These are phyloP conservation scores for Archivesica marissinica DNA, from an alignment of 1,140 invertebrate genomes.

Conservation along the genomic window DNA sequence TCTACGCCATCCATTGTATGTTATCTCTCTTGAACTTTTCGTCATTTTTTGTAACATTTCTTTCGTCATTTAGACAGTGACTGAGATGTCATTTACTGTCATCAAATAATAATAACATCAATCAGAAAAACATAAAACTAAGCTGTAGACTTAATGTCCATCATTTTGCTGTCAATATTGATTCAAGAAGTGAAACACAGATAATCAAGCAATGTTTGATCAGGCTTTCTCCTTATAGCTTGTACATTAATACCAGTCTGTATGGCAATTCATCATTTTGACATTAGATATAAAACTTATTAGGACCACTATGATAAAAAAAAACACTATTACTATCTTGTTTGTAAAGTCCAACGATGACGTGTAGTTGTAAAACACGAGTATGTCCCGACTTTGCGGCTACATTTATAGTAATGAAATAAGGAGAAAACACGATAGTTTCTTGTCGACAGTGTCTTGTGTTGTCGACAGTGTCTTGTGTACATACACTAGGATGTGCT, in stretches of 20 bases:
- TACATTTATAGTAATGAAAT: conserved; percentile 39
- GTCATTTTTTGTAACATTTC: too few relatives aligned
- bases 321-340: conserved; percentile 27
- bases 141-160: conserved; percentile 10
- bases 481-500: too few relatives aligned
- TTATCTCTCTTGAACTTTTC: too few relatives aligned
- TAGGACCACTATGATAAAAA: conserved; percentile 18
- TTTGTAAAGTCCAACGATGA: conserved; percentile 22
- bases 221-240: conserved; percentile 7
- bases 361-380: conserved; percentile 44
- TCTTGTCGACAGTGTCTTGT: conserved; percentile 5
- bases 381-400: conserved; percentile 28
- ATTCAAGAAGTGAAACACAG: conserved; percentile 41
- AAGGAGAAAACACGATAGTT: conserved; percentile 26
- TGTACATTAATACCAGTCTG: conserved; percentile 40
- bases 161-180: conserved; percentile 14
- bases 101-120: conserved; percentile 24
- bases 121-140: conserved; percentile 11
- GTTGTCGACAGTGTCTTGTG: not conserved
- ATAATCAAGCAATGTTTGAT: conserved; percentile 23
- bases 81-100: conserved; percentile 24
- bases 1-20: too few relatives aligned
- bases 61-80: too few relatives aligned
- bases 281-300: conserved; percentile 34
- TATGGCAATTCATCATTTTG: conserved; percentile 26